Base-by-base conservation (phyloP, 2,797 vertebrate species). In the Lepus oiostolus region DNA sequence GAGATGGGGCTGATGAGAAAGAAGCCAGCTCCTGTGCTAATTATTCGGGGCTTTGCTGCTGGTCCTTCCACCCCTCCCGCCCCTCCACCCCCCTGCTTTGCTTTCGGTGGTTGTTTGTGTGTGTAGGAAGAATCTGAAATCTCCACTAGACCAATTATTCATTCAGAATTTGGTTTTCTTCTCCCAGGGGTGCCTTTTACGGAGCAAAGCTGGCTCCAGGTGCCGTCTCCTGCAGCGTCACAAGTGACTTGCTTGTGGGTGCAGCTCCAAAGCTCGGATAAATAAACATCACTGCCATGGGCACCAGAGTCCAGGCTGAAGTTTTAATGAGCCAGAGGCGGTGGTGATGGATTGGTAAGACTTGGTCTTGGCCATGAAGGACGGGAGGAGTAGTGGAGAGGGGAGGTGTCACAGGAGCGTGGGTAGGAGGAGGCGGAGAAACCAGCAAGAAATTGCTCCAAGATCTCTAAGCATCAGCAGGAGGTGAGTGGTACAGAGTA, bases 251-350 rank as follows among this genome's bases (percentile, higher is more conserved):
- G 30, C 35, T 2, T 0, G 65, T 91, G 65, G 86, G 70, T 87
- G 13, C 10, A 26, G 63, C 32, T 38, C 50, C 67, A 85, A 95
- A 90, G 82, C 79, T 38, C 10, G 22, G 1, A 88, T 75, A 94
- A 84, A 94, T 91, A 88, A 88, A 80, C 38, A 86, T 80, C 82
- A 82, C 32, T 3, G 19, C 26, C 52, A 38, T 0, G 7, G 80
- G 70, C 84, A 91, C 47, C 2, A 24, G 68, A 42, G 42, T 65
- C 52, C 77, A 75, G 67, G 74, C 60, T 90, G 87, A 85, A 88
- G 96, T 38, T 95, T 92, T 88, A 96, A 90, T 80, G 77, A 94
- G 54, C 68, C 81, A 79, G 90, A 82, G 85, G 91, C n/a, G 50
- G 90, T 58, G 12, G 60, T 79, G 90, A 93, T 38, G 32, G 94